Evolutionary conservation across 2,797 vertebrate species (phyloP), one percentile per base, ranked within the genome.

Genomic region (Pempheris klunzingeri): DNA sequence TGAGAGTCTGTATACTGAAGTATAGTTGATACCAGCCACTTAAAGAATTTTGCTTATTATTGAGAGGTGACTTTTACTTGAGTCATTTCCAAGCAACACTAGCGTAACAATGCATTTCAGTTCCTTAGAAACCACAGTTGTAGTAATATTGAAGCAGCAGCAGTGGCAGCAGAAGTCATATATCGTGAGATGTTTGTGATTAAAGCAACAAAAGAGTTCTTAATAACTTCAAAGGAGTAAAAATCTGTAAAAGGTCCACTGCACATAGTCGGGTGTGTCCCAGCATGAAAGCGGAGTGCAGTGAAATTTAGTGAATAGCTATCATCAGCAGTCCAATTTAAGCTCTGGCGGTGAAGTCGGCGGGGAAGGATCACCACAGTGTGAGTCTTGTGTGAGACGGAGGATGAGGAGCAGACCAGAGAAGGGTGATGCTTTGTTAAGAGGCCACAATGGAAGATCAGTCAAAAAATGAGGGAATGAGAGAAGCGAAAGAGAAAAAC

Each of bases 301-400:
- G 71, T 8, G 24, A 65, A 67, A 82, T 71, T 77, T 64, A 54
- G 60, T 74, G 65, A 85, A 76, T 67, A 52, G 59, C 71, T 81
- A 63, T 80, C 39, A 71, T 82, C 86, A 81, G 73, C 55, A 54
- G 74, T 60, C 71, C 77, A 80, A 85, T 90, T 74, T 72, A 41
- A 77, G 24, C 54, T 67, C 50, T 70, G 68, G 71, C 36, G 22
- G 64, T 34, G 59, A 63, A 88, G 78, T 80, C 81, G 71, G 81
- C 15, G 0, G 78, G 81, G 77, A 81, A 54, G 54, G 46, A 74
- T 88, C 62, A 59, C 20, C 47, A 43, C 64, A 39, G 72, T 30
- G 74, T 15, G 76, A 53, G 47, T 24, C 55, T 46, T 53, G 61
- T 67, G 38, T 47, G 49, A 28, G 73, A 61, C 14, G 46, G 50